Percentiles rank a stretch among this genome's conserved stretches.
These are phyloP conservation scores for Platygyra sinensis DNA, from an alignment of 64 coral and sea anemone genomes.

Conservation along the genomic window DNA sequence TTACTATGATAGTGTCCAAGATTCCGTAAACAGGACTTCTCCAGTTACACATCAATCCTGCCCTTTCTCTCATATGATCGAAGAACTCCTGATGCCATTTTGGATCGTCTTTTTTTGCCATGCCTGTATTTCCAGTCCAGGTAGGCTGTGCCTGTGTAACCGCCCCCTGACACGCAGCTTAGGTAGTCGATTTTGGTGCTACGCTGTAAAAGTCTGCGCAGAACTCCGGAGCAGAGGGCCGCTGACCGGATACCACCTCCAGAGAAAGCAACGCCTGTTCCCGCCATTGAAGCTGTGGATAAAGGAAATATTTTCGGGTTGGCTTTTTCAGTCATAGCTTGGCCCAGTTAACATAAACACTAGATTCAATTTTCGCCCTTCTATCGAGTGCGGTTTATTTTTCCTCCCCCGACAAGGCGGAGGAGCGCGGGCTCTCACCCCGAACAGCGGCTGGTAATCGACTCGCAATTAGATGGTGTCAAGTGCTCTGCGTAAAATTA, in stretches of 20 bases:
- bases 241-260: constrained; percentile 72
- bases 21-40: constrained; percentile 24
- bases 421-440: too few species aligned
- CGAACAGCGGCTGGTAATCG: too few species aligned
- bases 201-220: constrained; percentile 53
- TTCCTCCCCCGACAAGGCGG: too few species aligned
- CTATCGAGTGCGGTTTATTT: too few species aligned
- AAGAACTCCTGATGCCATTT: constrained; percentile 67
- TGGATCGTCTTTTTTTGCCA: constrained; percentile 35
- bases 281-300: background rate
- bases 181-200: constrained; percentile 46
- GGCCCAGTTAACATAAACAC: too few species aligned
- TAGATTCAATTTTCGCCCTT: too few species aligned
- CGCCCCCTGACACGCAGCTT: constrained; percentile 70
- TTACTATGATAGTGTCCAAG: background rate
- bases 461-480: too few species aligned
- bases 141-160: constrained; percentile 55
- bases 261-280: constrained; percentile 61
- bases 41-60: constrained; percentile 42
- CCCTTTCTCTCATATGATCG: constrained; percentile 53
- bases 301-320: too few species aligned
- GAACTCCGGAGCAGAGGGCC: constrained; percentile 58
- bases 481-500: too few species aligned
- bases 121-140: constrained; percentile 73
- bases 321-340: too few species aligned